Evolutionary conservation across 2,888 invertebrate species (phyloP).

Genomic region (Drosophila mercatorum): DNA sequence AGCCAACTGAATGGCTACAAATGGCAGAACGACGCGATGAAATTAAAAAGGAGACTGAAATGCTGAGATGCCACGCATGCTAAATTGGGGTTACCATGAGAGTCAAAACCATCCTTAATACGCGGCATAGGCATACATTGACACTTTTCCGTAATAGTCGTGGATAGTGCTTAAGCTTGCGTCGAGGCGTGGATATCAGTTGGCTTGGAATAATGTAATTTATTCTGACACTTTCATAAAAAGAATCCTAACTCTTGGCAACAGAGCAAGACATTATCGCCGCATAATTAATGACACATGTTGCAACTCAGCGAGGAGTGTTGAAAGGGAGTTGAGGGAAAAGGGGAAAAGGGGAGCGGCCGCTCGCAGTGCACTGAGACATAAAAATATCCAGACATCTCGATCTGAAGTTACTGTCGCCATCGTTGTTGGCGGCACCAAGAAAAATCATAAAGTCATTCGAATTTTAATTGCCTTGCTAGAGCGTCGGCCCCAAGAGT

Average conservation of each 20-base stretch:
- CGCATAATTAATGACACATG: constrained; percentile 80
- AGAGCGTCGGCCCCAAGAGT: constrained; percentile 52
- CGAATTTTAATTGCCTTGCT: constrained; percentile 70
- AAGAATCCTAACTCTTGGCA: constrained; percentile 61
- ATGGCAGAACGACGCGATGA: not conserved
- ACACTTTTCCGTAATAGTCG: not conserved
- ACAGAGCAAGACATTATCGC: constrained; percentile 78
- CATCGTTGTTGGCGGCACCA: constrained; percentile 41
- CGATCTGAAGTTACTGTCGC: constrained; percentile 23
- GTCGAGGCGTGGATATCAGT: constrained; percentile 36
- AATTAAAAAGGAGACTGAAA: not conserved
- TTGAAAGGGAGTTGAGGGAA: no score
- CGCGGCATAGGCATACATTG: constrained; percentile 3
- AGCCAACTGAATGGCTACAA: not conserved
- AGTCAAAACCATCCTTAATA: constrained; percentile 48
- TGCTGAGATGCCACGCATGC: not conserved
- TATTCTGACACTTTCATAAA: constrained; percentile 81
- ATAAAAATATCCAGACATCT: constrained; percentile 60
- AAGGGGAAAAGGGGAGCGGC: constrained; percentile 11
- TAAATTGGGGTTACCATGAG: constrained; percentile 27
- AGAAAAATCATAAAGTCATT: constrained; percentile 74
- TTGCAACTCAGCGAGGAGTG: constrained; percentile 54
- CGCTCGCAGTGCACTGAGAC: constrained; percentile 47
- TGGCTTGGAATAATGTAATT: constrained; percentile 68
- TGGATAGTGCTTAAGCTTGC: not conserved